Evolutionary conservation across 2,797 vertebrate species (phyloP).

Genomic region (Crax fasciolata): DNA sequence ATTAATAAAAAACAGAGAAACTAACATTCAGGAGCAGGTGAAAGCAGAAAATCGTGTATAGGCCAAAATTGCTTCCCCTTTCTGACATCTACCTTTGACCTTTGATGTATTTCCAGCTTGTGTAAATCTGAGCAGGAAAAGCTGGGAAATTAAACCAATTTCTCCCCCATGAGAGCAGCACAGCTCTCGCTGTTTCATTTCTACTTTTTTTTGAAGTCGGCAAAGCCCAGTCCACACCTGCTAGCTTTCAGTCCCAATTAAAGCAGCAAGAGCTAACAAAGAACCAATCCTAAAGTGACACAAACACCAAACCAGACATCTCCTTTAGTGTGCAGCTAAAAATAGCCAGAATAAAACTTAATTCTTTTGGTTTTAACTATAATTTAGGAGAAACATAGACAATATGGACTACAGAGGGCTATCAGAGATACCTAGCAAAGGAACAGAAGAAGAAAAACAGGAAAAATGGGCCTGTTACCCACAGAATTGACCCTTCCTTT

Average conservation of each 20-base stretch:
- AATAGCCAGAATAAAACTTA: neutral
- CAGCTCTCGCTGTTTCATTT: neutral
- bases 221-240: neutral
- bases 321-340: fast-evolving
- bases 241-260: neutral
- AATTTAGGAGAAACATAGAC: neutral
- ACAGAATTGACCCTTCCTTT: neutral
- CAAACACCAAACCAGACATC: neutral
- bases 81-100: neutral
- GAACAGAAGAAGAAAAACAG: neutral
- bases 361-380: neutral
- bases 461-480: neutral
- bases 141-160: neutral
- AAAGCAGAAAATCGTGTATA: neutral
- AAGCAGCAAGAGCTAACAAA: neutral
- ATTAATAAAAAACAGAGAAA: slow-evolving; percentile 3
- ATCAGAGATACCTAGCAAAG: neutral
- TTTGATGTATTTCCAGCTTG: neutral
- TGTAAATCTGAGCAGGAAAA: neutral
- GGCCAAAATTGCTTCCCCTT: neutral
- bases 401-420: fast-evolving
- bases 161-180: neutral
- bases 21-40: neutral
- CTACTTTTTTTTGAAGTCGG: neutral
- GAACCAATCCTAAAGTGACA: neutral